phyloP scores from a whole-genome alignment of 2,113 vertebrate genomes.

The Fregetta grallaria region DNA sequence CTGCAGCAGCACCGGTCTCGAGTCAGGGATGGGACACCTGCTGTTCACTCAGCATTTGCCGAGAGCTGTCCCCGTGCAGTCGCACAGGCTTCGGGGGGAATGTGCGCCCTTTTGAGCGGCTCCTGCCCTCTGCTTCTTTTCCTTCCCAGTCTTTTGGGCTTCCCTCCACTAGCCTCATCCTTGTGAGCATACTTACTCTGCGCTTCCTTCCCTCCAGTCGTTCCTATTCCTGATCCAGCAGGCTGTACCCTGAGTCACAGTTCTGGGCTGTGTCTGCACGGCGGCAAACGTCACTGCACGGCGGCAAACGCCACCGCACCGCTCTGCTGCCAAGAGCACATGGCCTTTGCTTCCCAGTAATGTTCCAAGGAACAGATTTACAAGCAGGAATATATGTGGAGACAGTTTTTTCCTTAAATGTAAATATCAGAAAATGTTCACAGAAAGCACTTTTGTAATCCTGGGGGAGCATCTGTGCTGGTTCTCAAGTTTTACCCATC shows the following conservation, averaged over 20 bases:
- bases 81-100: not conserved
- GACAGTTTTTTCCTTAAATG: not conserved
- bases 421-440: not conserved
- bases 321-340: not conserved
- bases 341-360: not conserved
- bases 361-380: not conserved
- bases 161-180: not conserved
- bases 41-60: fast-evolving
- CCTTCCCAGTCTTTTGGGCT: not conserved
- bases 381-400: not conserved
- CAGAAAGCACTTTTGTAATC: not conserved
- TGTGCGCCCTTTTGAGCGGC: fast-evolving
- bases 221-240: not conserved
- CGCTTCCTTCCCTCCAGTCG: not conserved
- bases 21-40: not conserved
- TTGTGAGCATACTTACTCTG: not conserved
- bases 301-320: not conserved
- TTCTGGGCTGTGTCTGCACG: not conserved
- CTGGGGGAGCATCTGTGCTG: not conserved
- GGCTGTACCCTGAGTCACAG: not conserved
- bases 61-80: not conserved
- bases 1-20: fast-evolving
- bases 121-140: not conserved
- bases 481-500: not conserved
- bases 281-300: not conserved